Evolutionary conservation across 2,797 vertebrate genomes (phyloP), one percentile per base, ranked within the genome.

Genomic region (Phrynocephalus forsythii): DNA sequence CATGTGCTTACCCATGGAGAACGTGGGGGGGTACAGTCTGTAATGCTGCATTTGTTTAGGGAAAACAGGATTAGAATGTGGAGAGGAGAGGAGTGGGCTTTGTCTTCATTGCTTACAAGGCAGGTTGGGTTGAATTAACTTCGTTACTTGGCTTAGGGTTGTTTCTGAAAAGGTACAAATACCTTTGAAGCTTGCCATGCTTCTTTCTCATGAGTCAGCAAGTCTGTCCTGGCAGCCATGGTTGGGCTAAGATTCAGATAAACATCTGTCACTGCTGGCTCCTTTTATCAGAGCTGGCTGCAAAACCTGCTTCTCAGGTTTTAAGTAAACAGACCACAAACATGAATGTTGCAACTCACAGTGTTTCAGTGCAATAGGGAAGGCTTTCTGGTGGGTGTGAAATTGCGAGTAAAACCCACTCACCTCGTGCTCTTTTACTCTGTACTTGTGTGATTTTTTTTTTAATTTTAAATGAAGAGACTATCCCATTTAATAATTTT

Each of bases 131-230:
- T 75, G 33, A 33, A 28, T 75, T 38, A 48, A 48, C 26, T 24
- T 69, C 5, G 33, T 38, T 72, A 30, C 38, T 52, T 67, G 20
- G 28, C 52, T 16, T n/a, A 88, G 48, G 13, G 20, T 85, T 82
- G 83, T 81, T 85, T 87, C 79, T 85, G 71, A 85, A 73, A 83
- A 75, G 77, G 66, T n/a, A 26, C 15, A 50, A 9, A 67, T 73
- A 68, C 84, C 85, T 81, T 79, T 83, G 66, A 81, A 86, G 60
- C 22, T 67, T n/a, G 73, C 1, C 2, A 81, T 81, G 50, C 82
- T 79, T 73, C 84, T 89, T 92, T 92, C 84, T 15, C n/a, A 85
- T 92, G 93, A 94, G 88, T 91, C 91, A 84, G 87, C 6, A 4
- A 84, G 85, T 84, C 77, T 85, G 76, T 91, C 87, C 66, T 84